Evolutionary conservation across 2,797 vertebrate species (phyloP).

Genomic region (Tympanoctomys barrerae): DNA sequence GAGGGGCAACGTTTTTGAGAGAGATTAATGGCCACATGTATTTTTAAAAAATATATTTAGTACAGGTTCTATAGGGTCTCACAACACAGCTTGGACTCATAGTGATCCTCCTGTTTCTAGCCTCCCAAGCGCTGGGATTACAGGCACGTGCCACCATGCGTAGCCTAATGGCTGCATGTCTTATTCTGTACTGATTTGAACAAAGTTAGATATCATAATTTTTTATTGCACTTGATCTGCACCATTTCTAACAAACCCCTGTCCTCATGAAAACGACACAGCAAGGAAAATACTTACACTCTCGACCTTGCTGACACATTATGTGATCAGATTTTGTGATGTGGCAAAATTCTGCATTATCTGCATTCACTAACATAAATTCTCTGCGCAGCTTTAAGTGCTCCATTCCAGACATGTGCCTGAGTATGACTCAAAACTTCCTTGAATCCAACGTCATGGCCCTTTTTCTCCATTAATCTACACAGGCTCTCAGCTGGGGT

Average conservation of each 20-base stretch:
- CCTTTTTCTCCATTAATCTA: not conserved
- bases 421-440: not conserved
- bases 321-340: slow-evolving; percentile 8
- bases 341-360: not conserved
- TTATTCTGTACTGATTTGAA: not conserved
- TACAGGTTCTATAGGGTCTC: too few species aligned
- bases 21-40: not conserved
- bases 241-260: not conserved
- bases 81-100: too few species aligned
- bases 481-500: not conserved
- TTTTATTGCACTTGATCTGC: not conserved
- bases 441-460: not conserved
- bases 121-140: too few species aligned
- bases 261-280: not conserved
- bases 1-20: not conserved
- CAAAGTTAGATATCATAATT: not conserved
- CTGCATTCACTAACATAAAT: not conserved
- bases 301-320: too few species aligned
- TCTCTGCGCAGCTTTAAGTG: not conserved
- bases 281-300: not conserved
- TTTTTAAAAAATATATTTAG: not conserved
- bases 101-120: too few species aligned
- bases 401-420: not conserved
- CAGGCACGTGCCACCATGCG: too few species aligned
- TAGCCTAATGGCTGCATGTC: not conserved